Base-by-base conservation (phyloP, 2,113 vertebrate genomes). In the Hemiprocne comata region DNA sequence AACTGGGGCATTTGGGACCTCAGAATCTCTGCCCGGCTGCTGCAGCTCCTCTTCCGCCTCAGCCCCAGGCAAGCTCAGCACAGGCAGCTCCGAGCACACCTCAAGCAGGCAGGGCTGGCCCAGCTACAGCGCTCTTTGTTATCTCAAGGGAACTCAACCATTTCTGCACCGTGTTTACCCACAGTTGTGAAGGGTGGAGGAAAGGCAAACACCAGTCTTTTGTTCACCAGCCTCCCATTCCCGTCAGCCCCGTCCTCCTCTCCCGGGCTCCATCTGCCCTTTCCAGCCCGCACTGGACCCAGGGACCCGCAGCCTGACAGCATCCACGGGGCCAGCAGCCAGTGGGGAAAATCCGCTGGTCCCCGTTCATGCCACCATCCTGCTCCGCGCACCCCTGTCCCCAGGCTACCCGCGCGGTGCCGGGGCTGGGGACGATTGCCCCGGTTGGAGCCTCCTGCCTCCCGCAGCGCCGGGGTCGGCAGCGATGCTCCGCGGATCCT, bases 171-270 rank as follows among this genome's bases (percentile, higher is more conserved):
- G 69, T 96, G 86, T 96, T 96, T 97, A 94, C 85, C 57, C 74
- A 26, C 82, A 13, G 42, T 54, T 76, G 73, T 7, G 31, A 62
- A 62, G 82, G 71, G 69, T 10, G 79, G 87, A 87, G 90, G 61
- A 70, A 93, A 93, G 57, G 81, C 89, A 97, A 97, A 97, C 90
- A 95, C 21, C 26, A 29, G 14, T 80, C 96, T 70, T 94, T 95
- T 96, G 93, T 95, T 97, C 85, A 7, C 60, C 50, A 20, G 12
- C 57, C 21, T 34, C 36, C 29, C 15, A 14, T 73, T 81, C 70
- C 71, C 11, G 2, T 3, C 33, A 57, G 13, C 65, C 40, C 38
- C 18, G 2, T 67, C 34, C 44, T 64, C 40, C 72, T 58, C 50
- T 57, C 66, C 53, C 0, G 3, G 50, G 44, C 20, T 86, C 61